These are phyloP conservation scores for Bufo bufo DNA, from an alignment of 2,113 vertebrate species.

Conservation along the genomic window DNA sequence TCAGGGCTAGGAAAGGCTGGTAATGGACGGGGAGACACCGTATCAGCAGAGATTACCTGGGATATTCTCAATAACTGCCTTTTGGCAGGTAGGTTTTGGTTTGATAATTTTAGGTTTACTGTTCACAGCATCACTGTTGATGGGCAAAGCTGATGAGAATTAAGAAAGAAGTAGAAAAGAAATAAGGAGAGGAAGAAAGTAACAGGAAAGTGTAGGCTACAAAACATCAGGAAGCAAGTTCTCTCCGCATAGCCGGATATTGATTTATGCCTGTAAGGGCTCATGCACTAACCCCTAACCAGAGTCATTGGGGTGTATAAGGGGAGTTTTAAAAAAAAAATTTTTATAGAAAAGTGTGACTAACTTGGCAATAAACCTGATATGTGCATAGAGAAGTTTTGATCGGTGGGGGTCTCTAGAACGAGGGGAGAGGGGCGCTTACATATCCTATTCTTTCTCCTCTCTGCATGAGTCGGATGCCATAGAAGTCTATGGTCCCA, in stretches of 20 bases:
- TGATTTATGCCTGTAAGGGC: too few species aligned
- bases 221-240: neutral
- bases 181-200: constrained; percentile 61
- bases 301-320: too few species aligned
- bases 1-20: neutral
- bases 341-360: too few species aligned
- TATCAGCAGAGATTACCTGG: constrained; percentile 72
- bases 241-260: neutral
- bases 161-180: constrained; percentile 64
- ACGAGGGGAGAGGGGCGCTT: too few species aligned
- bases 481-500: too few species aligned
- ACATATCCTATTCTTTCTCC: too few species aligned
- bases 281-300: too few species aligned
- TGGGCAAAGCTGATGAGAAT: constrained; percentile 70
- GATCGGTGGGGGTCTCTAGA: too few species aligned
- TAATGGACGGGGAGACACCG: neutral
- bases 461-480: too few species aligned
- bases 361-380: too few species aligned
- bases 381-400: too few species aligned
- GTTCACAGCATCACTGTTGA: constrained; percentile 76
- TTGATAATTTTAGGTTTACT: constrained; percentile 71
- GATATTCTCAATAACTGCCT: constrained; percentile 67
- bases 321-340: too few species aligned
- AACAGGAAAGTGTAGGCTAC: neutral
- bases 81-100: constrained; percentile 70